Conservation (phyloP, 2,113 vertebrate species). For the Rousettus leschenaultii region DNA sequence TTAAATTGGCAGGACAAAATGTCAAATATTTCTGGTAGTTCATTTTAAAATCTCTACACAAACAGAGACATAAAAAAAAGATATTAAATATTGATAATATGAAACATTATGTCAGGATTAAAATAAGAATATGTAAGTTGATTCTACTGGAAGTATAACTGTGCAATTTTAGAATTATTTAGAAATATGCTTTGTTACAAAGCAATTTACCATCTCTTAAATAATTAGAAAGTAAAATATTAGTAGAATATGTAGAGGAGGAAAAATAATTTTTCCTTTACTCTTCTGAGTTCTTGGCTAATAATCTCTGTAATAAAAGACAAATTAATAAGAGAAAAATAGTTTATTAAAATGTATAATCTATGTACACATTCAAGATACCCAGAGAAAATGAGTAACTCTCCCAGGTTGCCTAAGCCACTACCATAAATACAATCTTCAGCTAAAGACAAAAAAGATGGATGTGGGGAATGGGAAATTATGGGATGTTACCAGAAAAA, state of each 20-base stretch:
- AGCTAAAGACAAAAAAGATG: background rate
- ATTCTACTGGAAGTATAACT: background rate
- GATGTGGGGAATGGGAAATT: background rate
- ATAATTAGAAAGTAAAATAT: background rate
- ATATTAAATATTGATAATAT: background rate
- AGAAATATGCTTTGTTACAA: background rate
- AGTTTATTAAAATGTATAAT: background rate
- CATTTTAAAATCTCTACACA: background rate
- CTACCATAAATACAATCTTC: background rate
- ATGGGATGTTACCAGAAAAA: background rate
- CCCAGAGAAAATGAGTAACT: background rate
- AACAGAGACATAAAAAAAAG: background rate
- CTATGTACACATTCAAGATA: background rate
- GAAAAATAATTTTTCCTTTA: background rate
- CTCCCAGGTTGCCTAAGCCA: background rate
- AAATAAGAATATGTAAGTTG: background rate
- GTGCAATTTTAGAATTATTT: constrained; percentile 43
- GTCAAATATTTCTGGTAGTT: background rate
- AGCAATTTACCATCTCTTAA: background rate
- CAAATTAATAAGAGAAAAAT: background rate
- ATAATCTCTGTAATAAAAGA: background rate
- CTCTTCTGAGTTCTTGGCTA: background rate
- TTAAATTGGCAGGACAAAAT: background rate
- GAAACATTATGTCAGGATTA: background rate
- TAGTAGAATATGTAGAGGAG: background rate